A percentile compares a stretch with the other conserved stretches of the same genome.
Conservation (phyloP, 1,140 invertebrate genomes). For the Drosophila nigromelanica region DNA sequence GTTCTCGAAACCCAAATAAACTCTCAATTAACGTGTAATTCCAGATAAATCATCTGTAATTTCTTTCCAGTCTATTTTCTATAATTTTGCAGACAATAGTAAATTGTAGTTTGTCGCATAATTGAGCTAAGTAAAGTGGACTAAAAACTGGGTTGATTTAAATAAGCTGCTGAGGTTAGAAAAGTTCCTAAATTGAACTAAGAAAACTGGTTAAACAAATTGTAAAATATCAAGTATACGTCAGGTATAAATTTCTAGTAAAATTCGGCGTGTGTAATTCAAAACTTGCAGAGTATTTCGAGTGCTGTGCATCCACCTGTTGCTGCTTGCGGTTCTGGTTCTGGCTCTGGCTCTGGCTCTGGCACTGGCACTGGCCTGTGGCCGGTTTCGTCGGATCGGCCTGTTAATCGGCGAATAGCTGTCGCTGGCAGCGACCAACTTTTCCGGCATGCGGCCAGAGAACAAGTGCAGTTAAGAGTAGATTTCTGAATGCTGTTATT, state of each 20-base stretch:
- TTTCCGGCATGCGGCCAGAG: conserved; percentile 58
- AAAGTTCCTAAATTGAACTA: too few species aligned
- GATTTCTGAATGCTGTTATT: conserved; percentile 62
- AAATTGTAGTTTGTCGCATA: background rate
- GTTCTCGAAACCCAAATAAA: background rate
- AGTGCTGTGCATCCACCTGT: background rate
- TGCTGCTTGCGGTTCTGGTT: background rate
- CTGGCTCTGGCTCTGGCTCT: too few species aligned
- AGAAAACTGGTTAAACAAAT: too few species aligned
- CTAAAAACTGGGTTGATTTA: background rate
- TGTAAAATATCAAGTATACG: too few species aligned
- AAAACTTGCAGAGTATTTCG: background rate
- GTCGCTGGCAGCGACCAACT: conserved; percentile 44
- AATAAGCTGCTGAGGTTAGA: too few species aligned
- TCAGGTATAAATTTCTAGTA: too few species aligned
- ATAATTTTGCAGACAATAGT: too few species aligned
- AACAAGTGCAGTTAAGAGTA: conserved; percentile 70
- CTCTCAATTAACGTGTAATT: background rate
- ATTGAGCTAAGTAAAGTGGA: background rate
- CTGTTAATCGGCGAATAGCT: conserved; percentile 3
- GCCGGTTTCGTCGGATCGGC: conserved; percentile 19
- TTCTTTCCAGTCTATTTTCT: background rate
- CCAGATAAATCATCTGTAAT: background rate
- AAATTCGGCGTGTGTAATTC: too few species aligned
- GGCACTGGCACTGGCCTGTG: background rate